Base-by-base conservation (phyloP, 2,888 invertebrate species). In the Aporophyla lueneburgensis region DNA sequence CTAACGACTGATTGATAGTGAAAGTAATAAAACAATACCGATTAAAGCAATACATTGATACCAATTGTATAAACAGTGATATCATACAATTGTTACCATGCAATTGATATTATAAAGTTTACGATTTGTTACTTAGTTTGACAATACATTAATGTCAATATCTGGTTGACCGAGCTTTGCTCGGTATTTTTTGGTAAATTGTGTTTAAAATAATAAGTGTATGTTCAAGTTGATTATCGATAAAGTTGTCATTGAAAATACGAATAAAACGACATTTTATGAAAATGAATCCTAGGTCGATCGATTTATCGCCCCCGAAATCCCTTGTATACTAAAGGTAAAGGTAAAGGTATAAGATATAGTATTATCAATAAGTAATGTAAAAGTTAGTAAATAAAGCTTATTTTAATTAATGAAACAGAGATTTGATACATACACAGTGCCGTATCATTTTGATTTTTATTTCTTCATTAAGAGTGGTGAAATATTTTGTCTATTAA, bases 31-130 rank as follows among this genome's bases (percentile, higher is more conserved):
- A 73, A 85, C 66, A 81, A 63, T 74, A 70, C 40, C 46, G 68
- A 58, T 84, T 66, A 59, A 71, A 63, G 58, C 58, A 62, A 84
- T 59, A 59, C 72, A 83, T 68, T 85, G 81, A 77, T 21, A 76
- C 62, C n/a, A 68, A 54, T 74, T 74, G 69, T 76, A 54, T 66
- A 83, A 83, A 83, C 74, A 79, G 4, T 74, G 66, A 70, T 83
- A 74, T 74, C 71, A 70, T 19, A 43, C 61, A 43, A 76, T 74
- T 68, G 71, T 83, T 71, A 63, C 79, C 59, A 71, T 58, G 78
- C 74, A 43, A 56, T 58, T 56, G 59, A 58, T 40, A 65, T 65
- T 56, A 71, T 54, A 66, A 65, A 54, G 43, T 24, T 43, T 62
- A 83, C 19, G 14, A 62, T 72, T 49, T 53, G 59, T 62, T 66